phyloP scores from a whole-genome alignment of 2,888 invertebrate species.

The Mesopsocus fuscifrons region DNA sequence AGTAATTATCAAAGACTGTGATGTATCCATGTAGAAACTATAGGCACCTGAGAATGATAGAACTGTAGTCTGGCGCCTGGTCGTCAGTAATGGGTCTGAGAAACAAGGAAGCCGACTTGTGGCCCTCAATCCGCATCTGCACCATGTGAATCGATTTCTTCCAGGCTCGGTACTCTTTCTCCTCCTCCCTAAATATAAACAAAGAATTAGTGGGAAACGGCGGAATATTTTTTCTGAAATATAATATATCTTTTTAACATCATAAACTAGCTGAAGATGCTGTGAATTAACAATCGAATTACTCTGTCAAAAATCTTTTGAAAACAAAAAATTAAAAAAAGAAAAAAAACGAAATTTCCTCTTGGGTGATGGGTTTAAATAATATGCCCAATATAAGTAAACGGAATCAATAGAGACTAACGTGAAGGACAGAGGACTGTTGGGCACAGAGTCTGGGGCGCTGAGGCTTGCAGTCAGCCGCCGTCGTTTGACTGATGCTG shows the following conservation, averaged over 20 bases:
- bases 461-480: constrained; percentile 19
- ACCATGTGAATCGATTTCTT: constrained; percentile 79
- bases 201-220: too few relatives aligned
- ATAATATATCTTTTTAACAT: too few relatives aligned
- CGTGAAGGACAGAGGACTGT: constrained; percentile 27
- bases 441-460: constrained; percentile 40
- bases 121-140: constrained; percentile 50
- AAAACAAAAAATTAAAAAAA: too few relatives aligned
- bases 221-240: too few relatives aligned
- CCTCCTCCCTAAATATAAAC: constrained; percentile 35
- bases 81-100: constrained; percentile 72
- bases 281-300: too few relatives aligned
- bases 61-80: constrained; percentile 68
- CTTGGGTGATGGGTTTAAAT: neutral
- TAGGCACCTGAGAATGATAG: constrained; percentile 46
- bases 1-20: too few relatives aligned
- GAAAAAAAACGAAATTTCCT: neutral
- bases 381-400: too few relatives aligned
- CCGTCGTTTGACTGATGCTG: neutral
- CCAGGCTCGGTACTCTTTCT: constrained; percentile 62
- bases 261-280: too few relatives aligned
- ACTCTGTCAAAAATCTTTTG: constrained; percentile 1
- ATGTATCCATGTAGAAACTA: too few relatives aligned
- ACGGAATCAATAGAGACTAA: too few relatives aligned
- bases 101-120: constrained; percentile 75